Base-by-base conservation (phyloP, 2,888 invertebrate genomes). In the Drosophila ezoana region DNA sequence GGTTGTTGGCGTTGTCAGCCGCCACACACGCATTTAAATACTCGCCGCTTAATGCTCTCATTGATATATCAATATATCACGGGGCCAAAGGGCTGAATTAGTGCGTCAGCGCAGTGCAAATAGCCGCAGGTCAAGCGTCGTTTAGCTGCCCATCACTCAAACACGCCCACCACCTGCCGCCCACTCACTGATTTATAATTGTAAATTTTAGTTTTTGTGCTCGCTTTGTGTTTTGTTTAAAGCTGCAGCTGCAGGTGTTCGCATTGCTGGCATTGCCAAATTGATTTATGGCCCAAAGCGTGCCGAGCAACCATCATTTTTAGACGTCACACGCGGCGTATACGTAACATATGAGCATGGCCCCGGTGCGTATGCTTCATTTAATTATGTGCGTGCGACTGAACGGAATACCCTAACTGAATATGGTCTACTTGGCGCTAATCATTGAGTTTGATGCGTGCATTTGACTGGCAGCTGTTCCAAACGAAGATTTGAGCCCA, bases 261-360 rank as follows among this genome's bases (percentile, higher is more conserved):
- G 78, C 64, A 56, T 72, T 72, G 56, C 58, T 28, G 73, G 47
- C 45, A 48, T 35, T 44, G 40, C 16, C 63, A 40, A 53, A 79
- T 76, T 79, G 79, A 79, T 79, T 79, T 82, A 82, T 79, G 74
- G 79, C 56, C 52, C 32, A 20, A 37, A 69, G 54, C 69, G 61
- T 32, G 41, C 14, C 23, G 51, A 61, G 47, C 68, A 56, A 66
- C 77, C 78, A 81, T 78, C 65, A 73, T 78, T 78, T 76, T 78
- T 69, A 58, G 74, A 41, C 54, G 71, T 32, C 58, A 58, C 45
- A 66, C 69, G 58, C 45, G 49, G 62, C 78, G 73, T 70, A 70
- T 70, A 60, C 78, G 70, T 63, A 81, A 73, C 74, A 74, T 64
- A 58, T 73, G 58, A 59, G 56, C 48, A 47, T 37, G 38, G 44